Evolutionary conservation across 2,113 vertebrate genomes (phyloP), one percentile per base, ranked within the genome.

Genomic region (Myrmecophaga tridactyla): DNA sequence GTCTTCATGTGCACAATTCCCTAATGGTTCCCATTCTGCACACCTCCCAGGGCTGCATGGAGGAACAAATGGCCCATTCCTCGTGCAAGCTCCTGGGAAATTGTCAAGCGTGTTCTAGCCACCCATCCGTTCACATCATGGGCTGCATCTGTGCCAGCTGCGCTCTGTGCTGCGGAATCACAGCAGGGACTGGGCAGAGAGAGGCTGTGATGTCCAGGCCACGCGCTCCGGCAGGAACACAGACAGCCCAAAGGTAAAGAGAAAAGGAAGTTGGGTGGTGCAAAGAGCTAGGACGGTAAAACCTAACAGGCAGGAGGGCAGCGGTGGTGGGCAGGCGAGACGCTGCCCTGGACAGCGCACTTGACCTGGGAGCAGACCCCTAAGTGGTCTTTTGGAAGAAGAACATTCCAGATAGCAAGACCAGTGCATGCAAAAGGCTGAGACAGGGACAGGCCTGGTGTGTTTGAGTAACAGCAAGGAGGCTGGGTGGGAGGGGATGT

Each of bases 1-100:
- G 41, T 88, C 41, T 63, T 39, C 3, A 2, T 46, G 85, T 39
- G 6, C 6, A 4, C 7, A 3, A 8, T 3, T 13, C 25, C 31
- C 41, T 31, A 2, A 4, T 12, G 12, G 17, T 31, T 53, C n/a
- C 20, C 29, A 73, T 4, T 18, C 67, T 29, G 43, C 2, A 7
- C 29, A 14, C 23, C 46, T 53, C 14, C 6, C 15, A 1, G 43
- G n/a, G 39, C 34, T 34, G 7, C 34, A 1, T 5, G 20, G 15
- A 84, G 31, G 31, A 63, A 25, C 25, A 17, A 43, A 43, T 23
- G 70, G 29, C 53, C 5, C 1, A 10, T 23, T 34, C 41, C 3
- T 0, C 0, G 11, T 7, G 58, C 56, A 21, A 72, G 41, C 6
- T 23, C 6, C 34, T 25, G 27, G 2, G 15, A 11, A 0, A 23